Percentiles rank a stretch among this genome's conserved stretches.
Evolutionary conservation across 2,888 invertebrate species (phyloP).

Genomic region (Calameuta pallipes): DNA sequence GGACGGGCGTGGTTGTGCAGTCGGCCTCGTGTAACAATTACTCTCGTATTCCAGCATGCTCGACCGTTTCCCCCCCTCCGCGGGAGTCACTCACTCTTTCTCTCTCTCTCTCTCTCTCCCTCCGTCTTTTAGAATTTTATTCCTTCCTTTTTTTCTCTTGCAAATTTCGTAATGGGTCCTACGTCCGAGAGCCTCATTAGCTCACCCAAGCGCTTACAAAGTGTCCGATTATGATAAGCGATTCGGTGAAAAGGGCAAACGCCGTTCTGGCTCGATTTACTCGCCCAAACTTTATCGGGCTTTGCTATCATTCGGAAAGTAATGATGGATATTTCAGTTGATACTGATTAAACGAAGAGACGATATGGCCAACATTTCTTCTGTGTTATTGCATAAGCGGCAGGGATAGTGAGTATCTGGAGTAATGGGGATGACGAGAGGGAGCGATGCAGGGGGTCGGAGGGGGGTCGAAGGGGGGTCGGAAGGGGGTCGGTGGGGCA

Average conservation of each 20-base stretch:
- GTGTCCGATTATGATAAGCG: slow-evolving; percentile 38
- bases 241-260: slow-evolving; percentile 23
- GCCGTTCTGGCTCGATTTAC: not conserved
- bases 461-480: not conserved
- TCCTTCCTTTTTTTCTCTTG: slow-evolving; percentile 4
- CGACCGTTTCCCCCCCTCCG: not conserved
- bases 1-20: slow-evolving; percentile 31
- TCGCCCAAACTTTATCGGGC: not conserved
- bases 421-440: slow-evolving; percentile 25
- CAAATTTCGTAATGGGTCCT: slow-evolving; percentile 23
- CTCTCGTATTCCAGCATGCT: not conserved
- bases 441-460: slow-evolving; percentile 20
- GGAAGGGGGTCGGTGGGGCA: slow-evolving; percentile 15
- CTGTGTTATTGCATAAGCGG: not conserved
- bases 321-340: not conserved
- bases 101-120: slow-evolving; percentile 1
- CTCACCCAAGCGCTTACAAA: slow-evolving; percentile 35
- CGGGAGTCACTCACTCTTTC: not conserved
- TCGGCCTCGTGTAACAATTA: not conserved
- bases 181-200: slow-evolving; percentile 29
- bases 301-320: not conserved
- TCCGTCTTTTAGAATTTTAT: slow-evolving; percentile 1
- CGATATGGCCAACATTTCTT: not conserved
- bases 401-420: slow-evolving; percentile 16
- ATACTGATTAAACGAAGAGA: not conserved